A percentile compares a stretch with the other conserved stretches of the same genome.
Conservation (phyloP, 2,888 invertebrate genomes). For the Conus canariensis region DNA sequence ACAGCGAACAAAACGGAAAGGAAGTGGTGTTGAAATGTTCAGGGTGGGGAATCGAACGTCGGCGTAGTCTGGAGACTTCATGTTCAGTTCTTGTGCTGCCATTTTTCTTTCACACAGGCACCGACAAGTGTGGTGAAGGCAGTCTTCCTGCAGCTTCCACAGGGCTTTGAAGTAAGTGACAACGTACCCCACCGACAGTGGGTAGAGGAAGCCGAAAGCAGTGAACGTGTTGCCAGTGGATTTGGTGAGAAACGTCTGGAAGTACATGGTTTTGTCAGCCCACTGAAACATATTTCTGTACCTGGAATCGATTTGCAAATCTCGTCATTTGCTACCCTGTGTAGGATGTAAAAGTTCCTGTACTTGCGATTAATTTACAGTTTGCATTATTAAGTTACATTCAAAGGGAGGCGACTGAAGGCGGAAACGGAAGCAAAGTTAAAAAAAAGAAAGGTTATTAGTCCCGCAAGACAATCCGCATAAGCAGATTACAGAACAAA, state of each 20-base stretch:
- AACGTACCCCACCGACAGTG: neutral
- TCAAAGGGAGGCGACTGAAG: too few species aligned
- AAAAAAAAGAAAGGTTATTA: too few species aligned
- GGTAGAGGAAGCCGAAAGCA: neutral
- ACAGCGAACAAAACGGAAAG: neutral
- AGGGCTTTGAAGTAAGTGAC: conserved; percentile 1
- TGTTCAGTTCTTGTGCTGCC: neutral
- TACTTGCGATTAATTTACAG: too few species aligned
- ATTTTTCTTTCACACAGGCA: neutral
- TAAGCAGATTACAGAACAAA: too few species aligned
- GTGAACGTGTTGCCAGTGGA: neutral
- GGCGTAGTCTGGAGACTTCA: neutral
- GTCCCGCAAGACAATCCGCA: too few species aligned
- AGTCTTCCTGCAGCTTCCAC: neutral
- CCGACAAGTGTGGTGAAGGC: neutral
- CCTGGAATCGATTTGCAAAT: neutral
- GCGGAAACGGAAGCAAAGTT: neutral
- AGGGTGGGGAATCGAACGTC: neutral
- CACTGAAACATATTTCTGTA: conserved; percentile 5
- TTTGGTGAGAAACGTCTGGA: neutral
- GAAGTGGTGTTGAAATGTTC: neutral
- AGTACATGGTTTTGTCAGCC: neutral
- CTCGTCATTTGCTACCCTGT: too few species aligned
- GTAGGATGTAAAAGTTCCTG: too few species aligned
- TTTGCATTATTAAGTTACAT: too few species aligned